Evolutionary conservation across 2,113 vertebrate species (phyloP).

Genomic region (Xiphorhynchus elegans): DNA sequence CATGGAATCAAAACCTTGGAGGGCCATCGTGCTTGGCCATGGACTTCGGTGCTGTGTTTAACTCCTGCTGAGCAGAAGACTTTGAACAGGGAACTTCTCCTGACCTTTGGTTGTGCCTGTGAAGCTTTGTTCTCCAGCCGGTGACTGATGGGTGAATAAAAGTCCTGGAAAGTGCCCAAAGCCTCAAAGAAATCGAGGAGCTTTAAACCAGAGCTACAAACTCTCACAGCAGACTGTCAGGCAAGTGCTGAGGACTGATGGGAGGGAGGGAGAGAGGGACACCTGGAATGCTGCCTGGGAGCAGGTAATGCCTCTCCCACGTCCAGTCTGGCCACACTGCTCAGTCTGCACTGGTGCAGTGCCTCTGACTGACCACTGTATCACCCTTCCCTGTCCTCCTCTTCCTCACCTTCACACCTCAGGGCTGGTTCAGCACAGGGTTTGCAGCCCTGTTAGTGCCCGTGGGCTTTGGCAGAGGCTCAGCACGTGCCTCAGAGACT

Average conservation of each 20-base stretch:
- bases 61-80: background rate
- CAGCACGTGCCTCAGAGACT: background rate
- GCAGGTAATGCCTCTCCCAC: background rate
- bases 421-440: background rate
- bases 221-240: background rate
- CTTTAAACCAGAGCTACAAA: background rate
- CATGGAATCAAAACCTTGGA: background rate
- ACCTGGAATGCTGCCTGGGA: background rate
- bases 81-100: background rate
- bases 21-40: background rate
- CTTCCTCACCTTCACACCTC: background rate
- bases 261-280: background rate
- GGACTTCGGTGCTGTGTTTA: background rate
- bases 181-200: background rate
- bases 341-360: background rate
- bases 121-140: background rate
- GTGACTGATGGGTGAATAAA: background rate
- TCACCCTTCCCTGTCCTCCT: background rate
- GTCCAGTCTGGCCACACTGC: rapidly evolving
- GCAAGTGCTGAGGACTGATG: background rate
- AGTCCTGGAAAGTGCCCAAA: background rate
- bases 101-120: background rate
- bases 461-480: background rate
- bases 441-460: rapidly evolving
- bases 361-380: background rate